A percentile compares a stretch with the other conserved stretches of the same genome.
These are phyloP conservation scores for Heterotilapia buettikoferi DNA, from an alignment of 2,113 vertebrate genomes.

Conservation along the genomic window DNA sequence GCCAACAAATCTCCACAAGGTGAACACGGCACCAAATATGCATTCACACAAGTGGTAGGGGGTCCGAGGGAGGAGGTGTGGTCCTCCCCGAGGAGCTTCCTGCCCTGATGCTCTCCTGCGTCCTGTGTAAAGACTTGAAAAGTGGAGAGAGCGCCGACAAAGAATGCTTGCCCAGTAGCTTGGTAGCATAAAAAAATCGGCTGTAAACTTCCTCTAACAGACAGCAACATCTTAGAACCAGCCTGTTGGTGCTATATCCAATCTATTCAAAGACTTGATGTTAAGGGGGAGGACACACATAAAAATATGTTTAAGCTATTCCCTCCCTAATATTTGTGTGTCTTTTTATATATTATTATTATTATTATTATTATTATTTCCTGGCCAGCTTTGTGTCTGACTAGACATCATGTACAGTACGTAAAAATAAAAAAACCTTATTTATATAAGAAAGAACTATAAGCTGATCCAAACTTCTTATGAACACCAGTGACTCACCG, in stretches of 20 bases:
- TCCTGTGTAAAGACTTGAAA: constrained; percentile 77
- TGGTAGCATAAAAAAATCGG: constrained; percentile 57
- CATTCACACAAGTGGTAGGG: constrained; percentile 58
- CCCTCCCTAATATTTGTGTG: constrained; percentile 63
- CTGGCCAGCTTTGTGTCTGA: constrained; percentile 70
- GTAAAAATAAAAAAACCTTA: constrained; percentile 63
- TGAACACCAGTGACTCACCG: constrained; percentile 69
- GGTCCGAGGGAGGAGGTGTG: constrained; percentile 45
- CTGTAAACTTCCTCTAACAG: constrained; percentile 40
- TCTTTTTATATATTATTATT: constrained; percentile 60
- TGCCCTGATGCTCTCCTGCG: constrained; percentile 51
- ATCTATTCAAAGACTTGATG: constrained; percentile 66
- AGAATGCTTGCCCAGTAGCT: constrained; percentile 64
- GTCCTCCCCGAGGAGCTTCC: constrained; percentile 40
- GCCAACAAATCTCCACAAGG: constrained; percentile 64
- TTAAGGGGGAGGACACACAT: constrained; percentile 47
- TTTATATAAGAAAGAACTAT: constrained; percentile 77
- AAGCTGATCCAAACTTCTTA: constrained; percentile 76
- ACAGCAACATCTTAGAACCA: constrained; percentile 36
- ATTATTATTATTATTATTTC: constrained; percentile 56
- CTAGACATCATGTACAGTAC: constrained; percentile 73
- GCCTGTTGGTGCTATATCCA: constrained; percentile 68
- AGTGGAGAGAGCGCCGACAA: constrained; percentile 51
- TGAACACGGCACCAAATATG: constrained; percentile 65
- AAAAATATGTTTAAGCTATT: constrained; percentile 63